Base-by-base conservation (phyloP, 2,113 vertebrate species). In the Pseudopodoces humilis region DNA sequence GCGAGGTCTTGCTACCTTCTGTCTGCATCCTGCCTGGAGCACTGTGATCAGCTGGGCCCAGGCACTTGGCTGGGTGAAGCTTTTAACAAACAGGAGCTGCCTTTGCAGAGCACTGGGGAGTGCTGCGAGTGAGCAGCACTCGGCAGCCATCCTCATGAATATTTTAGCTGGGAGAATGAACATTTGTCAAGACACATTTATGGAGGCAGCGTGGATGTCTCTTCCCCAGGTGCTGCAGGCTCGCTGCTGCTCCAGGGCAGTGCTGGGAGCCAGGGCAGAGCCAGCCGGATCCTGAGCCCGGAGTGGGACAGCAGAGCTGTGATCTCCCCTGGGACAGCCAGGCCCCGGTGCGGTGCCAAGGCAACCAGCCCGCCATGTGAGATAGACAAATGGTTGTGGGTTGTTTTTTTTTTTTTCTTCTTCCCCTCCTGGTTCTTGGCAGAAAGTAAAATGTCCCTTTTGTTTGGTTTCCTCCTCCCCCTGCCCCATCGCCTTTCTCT, bases 361-460 rank as follows among this genome's bases (percentile, higher is more conserved):
- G 95, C 95, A 97, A 95, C 94, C 84, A 76, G 50, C 91, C 46
- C 0, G 39, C 90, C 92, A 68, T 93, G 83, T 0, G 1, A 88
- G 94, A 95, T 63, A 88, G 90, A 96, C 93, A 93, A 96, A 96
- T 93, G 95, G 81, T 71, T 89, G 74, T 82, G 52, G 44, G 0
- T 43, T 67, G 24, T 55, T 64, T 52, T 37, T 22, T 47, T 46
- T 83, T 64, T 58, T 53, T 67, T 37, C 15, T 15, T 15, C 30
- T 90, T 89, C 55, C 81, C 58, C 88, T 95, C 91, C 88, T 94
- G 90, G 25, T 72, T 96, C 95, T 96, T 97, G 95, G 96, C 96
- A 97, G 95, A 90, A 94, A 96, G 88, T 86, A 96, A 97, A 97
- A 96, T 93, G 95, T 92, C 92, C 90, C 92, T 95, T 97, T 96